phyloP scores from a whole-genome alignment of 2,888 invertebrate species.

The Parnassius mnemosyne region DNA sequence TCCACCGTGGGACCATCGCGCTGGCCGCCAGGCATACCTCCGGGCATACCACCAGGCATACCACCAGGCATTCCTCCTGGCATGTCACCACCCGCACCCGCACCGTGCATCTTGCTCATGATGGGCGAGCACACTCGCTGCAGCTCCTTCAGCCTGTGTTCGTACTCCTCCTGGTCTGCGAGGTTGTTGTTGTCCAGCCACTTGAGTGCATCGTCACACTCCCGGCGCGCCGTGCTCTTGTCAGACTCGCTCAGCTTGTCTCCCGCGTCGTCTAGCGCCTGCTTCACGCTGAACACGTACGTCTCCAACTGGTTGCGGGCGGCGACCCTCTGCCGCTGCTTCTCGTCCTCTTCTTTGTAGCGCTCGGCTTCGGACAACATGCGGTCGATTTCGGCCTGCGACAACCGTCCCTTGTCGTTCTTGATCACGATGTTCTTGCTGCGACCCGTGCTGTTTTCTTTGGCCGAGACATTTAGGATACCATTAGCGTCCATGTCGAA shows the following conservation, averaged over 20 bases:
- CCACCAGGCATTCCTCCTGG: background rate
- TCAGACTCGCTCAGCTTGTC: constrained; percentile 83
- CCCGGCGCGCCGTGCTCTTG: constrained; percentile 75
- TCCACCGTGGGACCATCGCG: constrained; percentile 31
- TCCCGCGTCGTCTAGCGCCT: constrained; percentile 83
- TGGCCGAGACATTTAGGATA: constrained; percentile 91
- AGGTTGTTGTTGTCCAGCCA: constrained; percentile 86
- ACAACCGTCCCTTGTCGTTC: constrained; percentile 89
- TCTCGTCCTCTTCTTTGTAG: constrained; percentile 86
- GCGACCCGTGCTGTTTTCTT: constrained; percentile 83
- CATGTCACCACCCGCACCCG: constrained; percentile 50
- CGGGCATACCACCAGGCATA: background rate
- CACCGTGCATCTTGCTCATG: constrained; percentile 81
- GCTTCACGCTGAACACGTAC: constrained; percentile 85
- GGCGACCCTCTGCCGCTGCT: constrained; percentile 83
- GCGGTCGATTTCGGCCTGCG: constrained; percentile 89
- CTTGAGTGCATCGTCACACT: constrained; percentile 81
- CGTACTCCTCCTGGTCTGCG: constrained; percentile 84
- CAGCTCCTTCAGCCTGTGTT: constrained; percentile 81
- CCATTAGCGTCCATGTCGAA: constrained; percentile 90
- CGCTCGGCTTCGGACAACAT: constrained; percentile 88
- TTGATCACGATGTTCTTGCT: constrained; percentile 89
- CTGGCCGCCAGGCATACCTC: constrained; percentile 28
- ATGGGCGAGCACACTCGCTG: constrained; percentile 79
- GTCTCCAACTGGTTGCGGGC: constrained; percentile 87